Conservation (phyloP, 1,140 invertebrate genomes). For the Aphaenogaster rudis region DNA sequence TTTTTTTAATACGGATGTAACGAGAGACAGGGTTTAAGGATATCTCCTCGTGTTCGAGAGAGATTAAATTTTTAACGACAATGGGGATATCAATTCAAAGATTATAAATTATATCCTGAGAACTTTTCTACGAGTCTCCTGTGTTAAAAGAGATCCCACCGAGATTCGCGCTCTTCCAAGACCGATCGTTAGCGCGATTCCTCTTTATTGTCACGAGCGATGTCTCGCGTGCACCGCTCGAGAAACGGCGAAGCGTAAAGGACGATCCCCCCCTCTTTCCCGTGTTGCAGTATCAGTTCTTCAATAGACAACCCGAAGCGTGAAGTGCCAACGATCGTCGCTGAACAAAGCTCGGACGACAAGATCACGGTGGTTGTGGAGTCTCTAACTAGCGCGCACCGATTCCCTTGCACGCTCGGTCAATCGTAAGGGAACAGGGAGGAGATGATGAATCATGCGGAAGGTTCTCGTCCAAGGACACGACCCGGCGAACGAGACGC, state of each 20-base stretch:
- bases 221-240: neutral
- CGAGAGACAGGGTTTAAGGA: neutral
- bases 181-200: neutral
- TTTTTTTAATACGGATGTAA: neutral
- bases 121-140: neutral
- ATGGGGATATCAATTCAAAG: neutral
- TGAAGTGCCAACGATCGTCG: conserved; percentile 49
- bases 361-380: conserved; percentile 17
- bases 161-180: conserved; percentile 2
- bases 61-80: neutral
- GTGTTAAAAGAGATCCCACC: neutral
- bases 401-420: conserved; percentile 28
- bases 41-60: conserved; percentile 2
- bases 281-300: conserved; percentile 92
- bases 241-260: conserved; percentile 28
- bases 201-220: neutral
- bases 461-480: neutral
- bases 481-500: neutral
- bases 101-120: neutral
- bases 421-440: conserved; percentile 22
- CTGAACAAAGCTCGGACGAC: neutral
- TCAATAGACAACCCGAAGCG: conserved; percentile 90
- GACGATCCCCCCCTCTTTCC: neutral
- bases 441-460: neutral
- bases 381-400: conserved; percentile 28